Conservation (phyloP, 2,797 vertebrate genomes). For the Typhlichthys subterraneus region DNA sequence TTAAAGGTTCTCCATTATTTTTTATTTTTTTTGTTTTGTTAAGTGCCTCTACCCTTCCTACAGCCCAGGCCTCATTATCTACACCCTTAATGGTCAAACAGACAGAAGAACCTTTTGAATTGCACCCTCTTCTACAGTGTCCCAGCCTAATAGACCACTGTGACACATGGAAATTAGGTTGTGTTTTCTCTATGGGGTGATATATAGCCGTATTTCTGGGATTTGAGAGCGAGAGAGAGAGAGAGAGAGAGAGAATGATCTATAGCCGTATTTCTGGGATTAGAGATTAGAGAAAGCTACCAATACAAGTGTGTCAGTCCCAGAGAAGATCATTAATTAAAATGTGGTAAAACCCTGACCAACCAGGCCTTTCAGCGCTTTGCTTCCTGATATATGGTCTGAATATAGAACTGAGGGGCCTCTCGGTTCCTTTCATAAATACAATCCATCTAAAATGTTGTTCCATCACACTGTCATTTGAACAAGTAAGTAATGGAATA, state of each 20-base stretch:
- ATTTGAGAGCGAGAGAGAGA: conserved; percentile 34
- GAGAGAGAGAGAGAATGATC: conserved; percentile 34
- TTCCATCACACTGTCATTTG: conserved; percentile 2
- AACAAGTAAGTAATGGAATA: conserved; percentile 33
- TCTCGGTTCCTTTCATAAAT: conserved; percentile 37
- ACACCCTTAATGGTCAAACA: conserved; percentile 27
- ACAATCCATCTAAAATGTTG: conserved; percentile 47
- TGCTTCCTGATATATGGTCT: conserved; percentile 61
- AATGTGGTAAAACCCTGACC: conserved; percentile 49
- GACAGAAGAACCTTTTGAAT: conserved; percentile 45
- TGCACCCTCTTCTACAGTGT: conserved; percentile 30
- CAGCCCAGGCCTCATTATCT: conserved; percentile 44
- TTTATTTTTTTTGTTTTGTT: conserved; percentile 20
- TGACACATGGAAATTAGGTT: conserved; percentile 73
- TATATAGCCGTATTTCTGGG: conserved; percentile 58
- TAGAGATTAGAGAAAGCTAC: conserved; percentile 20
- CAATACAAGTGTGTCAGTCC: conserved; percentile 39
- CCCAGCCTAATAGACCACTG: conserved; percentile 63
- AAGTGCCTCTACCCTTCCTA: conserved; percentile 24
- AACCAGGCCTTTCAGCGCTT: conserved; percentile 47
- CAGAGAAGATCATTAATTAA: conserved; percentile 70
- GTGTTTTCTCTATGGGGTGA: conserved; percentile 54
- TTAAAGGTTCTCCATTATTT: no score
- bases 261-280: conserved; percentile 57
- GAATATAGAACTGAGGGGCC: conserved; percentile 50